Conservation (phyloP, 2,888 invertebrate species). For the Eutolmus rufibarbis region DNA sequence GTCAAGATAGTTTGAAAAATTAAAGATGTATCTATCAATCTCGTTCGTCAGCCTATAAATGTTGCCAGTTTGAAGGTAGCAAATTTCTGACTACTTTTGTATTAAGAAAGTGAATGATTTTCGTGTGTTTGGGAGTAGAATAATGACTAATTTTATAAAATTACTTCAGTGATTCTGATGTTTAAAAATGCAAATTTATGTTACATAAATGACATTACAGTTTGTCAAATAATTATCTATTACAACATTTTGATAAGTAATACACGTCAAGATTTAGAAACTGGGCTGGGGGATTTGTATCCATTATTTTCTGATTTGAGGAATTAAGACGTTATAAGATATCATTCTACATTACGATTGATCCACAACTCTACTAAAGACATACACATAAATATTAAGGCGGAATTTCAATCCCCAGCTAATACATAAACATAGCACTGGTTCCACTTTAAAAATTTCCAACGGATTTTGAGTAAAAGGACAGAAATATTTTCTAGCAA, state of each 20-base stretch:
- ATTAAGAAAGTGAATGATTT: neutral
- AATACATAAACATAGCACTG: neutral
- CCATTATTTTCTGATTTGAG: neutral
- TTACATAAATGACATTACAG: no score
- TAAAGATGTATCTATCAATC: neutral
- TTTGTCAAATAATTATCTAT: neutral
- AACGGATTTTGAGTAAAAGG: neutral
- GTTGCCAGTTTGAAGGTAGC: neutral
- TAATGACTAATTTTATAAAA: neutral
- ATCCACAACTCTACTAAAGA: neutral
- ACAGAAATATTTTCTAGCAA: neutral
- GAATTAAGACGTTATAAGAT: neutral
- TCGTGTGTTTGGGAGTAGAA: neutral
- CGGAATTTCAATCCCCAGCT: neutral
- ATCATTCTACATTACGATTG: neutral
- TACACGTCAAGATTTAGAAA: neutral
- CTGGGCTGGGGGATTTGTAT: neutral
- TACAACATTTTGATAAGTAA: neutral
- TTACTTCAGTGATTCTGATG: neutral
- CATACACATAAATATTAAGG: neutral
- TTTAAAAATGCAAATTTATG: neutral
- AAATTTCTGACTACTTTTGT: neutral
- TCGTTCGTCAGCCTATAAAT: neutral
- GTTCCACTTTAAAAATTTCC: neutral
- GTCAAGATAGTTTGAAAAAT: neutral